A percentile compares a stretch with the other conserved stretches of the same genome.
phyloP scores from a whole-genome alignment of 53 echinoderm and acorn worm species.

The Mesocentrotus franciscanus region DNA sequence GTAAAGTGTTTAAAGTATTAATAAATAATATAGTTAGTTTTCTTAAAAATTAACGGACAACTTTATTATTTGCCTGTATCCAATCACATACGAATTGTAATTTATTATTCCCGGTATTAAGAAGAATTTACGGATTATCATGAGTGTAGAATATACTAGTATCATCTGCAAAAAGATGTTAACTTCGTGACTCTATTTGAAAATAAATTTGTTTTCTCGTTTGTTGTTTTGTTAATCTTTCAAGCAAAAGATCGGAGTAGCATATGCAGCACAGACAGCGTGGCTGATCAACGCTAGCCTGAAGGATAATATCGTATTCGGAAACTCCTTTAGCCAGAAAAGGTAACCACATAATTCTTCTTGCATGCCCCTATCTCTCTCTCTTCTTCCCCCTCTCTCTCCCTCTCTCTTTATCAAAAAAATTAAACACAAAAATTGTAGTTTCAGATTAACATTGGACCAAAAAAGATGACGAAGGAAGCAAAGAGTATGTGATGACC shows the following conservation, averaged over 20 bases:
- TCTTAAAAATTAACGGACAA: too few relatives aligned
- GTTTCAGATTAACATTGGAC: neutral
- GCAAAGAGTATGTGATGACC: neutral
- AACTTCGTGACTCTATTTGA: too few relatives aligned
- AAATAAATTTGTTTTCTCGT: neutral
- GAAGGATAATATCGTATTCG: slow-evolving; percentile 60
- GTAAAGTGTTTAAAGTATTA: too few relatives aligned
- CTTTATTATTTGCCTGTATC: too few relatives aligned
- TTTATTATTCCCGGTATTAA: too few relatives aligned
- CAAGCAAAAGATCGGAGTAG: slow-evolving; percentile 4
- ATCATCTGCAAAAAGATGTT: too few relatives aligned
- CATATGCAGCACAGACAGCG: slow-evolving; percentile 59
- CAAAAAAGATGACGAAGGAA: neutral
- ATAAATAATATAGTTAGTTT: too few relatives aligned
- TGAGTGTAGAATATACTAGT: too few relatives aligned
- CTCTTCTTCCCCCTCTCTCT: neutral
- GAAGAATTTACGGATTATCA: too few relatives aligned
- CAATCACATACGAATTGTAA: too few relatives aligned
- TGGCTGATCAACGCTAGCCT: slow-evolving; percentile 61
- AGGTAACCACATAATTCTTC: neutral
- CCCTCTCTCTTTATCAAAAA: neutral
- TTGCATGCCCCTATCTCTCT: neutral
- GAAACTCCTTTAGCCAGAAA: slow-evolving; percentile 2
- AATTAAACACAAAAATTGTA: neutral
- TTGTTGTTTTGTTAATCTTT: neutral